phyloP scores from a whole-genome alignment of 2,888 invertebrate species.

The Agriopis leucophaearia region DNA sequence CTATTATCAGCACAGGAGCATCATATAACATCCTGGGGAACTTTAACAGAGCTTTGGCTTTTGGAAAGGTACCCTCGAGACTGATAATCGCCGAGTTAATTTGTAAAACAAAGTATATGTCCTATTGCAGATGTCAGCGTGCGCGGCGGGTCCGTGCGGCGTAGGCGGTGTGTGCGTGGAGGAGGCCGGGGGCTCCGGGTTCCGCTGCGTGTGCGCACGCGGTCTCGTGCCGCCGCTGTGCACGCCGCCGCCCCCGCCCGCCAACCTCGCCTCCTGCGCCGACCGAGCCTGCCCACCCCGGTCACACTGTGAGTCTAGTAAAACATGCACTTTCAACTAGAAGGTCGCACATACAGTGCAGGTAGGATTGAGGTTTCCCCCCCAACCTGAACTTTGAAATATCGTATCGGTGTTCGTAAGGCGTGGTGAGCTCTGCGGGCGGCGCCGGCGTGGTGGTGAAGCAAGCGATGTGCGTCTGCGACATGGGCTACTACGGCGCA shows the following conservation, averaged over 20 bases:
- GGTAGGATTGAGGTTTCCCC: neutral
- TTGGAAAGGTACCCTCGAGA: no score
- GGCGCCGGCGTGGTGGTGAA: constrained; percentile 66
- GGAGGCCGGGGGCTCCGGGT: constrained; percentile 71
- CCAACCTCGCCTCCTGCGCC: constrained; percentile 72
- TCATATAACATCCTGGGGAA: no score
- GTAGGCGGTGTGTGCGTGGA: constrained; percentile 92
- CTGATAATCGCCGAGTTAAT: no score
- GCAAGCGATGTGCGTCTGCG: constrained; percentile 88
- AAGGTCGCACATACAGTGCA: neutral
- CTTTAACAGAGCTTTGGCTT: no score
- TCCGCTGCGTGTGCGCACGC: constrained; percentile 91
- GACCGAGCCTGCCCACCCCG: constrained; percentile 87
- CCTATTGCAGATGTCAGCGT: constrained; percentile 84
- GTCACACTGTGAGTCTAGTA: constrained; percentile 89
- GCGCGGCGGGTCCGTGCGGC: constrained; percentile 90
- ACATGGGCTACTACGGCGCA: constrained; percentile 86
- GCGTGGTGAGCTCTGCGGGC: constrained; percentile 62
- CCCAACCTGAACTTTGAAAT: neutral
- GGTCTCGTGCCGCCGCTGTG: constrained; percentile 80
- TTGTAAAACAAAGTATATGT: neutral
- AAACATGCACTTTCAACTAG: neutral
- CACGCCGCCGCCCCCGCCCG: constrained; percentile 69
- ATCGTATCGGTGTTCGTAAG: constrained; percentile 37
- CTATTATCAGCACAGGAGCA: no score